phyloP scores from a whole-genome alignment of 2,797 vertebrate species.

The Zenarchopterus dispar region DNA sequence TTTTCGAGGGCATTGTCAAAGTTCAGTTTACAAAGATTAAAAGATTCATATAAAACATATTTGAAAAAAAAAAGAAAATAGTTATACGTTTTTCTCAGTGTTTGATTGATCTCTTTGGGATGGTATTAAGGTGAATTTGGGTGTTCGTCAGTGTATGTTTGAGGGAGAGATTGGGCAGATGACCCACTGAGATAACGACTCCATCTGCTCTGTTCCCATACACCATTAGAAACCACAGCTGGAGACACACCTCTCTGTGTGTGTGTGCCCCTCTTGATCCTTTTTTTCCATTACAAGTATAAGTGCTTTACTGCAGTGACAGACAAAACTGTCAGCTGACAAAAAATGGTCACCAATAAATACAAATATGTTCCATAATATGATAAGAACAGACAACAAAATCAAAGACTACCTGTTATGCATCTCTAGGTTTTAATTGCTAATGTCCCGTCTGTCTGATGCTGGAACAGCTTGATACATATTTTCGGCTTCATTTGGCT shows the following conservation, averaged over 20 bases:
- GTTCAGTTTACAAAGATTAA: too few relatives aligned
- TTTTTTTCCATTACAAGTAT: neutral
- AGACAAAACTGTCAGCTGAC: neutral
- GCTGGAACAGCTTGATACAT: constrained; percentile 55
- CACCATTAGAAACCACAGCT: constrained; percentile 80
- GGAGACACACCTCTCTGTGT: constrained; percentile 69
- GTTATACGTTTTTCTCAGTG: too few relatives aligned
- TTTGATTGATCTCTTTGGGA: constrained; percentile 8
- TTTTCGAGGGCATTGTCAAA: too few relatives aligned
- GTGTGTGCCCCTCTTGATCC: constrained; percentile 15
- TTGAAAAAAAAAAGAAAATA: too few relatives aligned
- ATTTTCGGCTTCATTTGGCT: constrained; percentile 52
- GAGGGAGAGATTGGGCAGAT: constrained; percentile 50
- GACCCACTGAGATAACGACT: constrained; percentile 70
- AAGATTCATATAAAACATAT: too few relatives aligned
- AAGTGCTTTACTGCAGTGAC: constrained; percentile 25
- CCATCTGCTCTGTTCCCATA: constrained; percentile 77
- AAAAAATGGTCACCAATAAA: constrained; percentile 20
- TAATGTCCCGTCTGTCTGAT: constrained; percentile 51
- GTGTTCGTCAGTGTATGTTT: constrained; percentile 40
- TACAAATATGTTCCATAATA: constrained; percentile 6
- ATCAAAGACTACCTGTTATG: constrained; percentile 37
- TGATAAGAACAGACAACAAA: constrained; percentile 19
- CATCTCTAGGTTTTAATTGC: constrained; percentile 57
- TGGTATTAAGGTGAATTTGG: constrained; percentile 43